Evolutionary conservation across 1,140 invertebrate genomes (phyloP), one percentile per base, ranked within the genome.

Genomic region (Holcopasites calliopsidis): DNA sequence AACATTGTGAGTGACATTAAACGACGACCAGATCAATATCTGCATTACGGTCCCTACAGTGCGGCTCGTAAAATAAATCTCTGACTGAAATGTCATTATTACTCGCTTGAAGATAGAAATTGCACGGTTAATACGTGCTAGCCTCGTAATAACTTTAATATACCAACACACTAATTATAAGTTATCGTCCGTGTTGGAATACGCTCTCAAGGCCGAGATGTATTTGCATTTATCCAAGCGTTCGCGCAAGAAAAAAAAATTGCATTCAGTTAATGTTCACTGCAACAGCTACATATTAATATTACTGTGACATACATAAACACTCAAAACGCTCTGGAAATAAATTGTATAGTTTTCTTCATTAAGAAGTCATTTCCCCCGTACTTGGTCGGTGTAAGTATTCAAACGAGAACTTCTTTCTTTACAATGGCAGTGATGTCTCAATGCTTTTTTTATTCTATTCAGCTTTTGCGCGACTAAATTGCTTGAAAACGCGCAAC

Each of bases 1-100:
- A 83, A 83, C 76, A 78, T 78, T 74, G 65, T 68, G 65, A 82
- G 60, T 75, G 81, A 78, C 70, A 83, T 83, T 83, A 82, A 83
- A 82, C 50, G 64, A 38, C n/a, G 23, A 58, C 31, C 65, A 74
- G 79, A 83, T 83, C 81, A 69, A 83, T 83, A 82, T 77, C 66
- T 71, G 75, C 60, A 64, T 78, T 66, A 57, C 52, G 42, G 49
- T n/a, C 58, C 65, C 62, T 54, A 62, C 21, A 58, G 52, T 28
- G 10, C 31, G 38, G 62, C 35, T 77, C 69, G 64, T 82, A 81
- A 81, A 81, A 81, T 77, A 57, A 82, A 81, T 82, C 79, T 76
- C 62, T 28, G 47, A 60, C 44, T 69, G 57, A 77, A 57, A 57
- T 64, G 68, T 49, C 62, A 38, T 73, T 72, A 77, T 66, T 77